A percentile compares a stretch with the other conserved stretches of the same genome.
Evolutionary conservation across 2,797 vertebrate genomes (phyloP).

Genomic region (Glyptemys insculpta): DNA sequence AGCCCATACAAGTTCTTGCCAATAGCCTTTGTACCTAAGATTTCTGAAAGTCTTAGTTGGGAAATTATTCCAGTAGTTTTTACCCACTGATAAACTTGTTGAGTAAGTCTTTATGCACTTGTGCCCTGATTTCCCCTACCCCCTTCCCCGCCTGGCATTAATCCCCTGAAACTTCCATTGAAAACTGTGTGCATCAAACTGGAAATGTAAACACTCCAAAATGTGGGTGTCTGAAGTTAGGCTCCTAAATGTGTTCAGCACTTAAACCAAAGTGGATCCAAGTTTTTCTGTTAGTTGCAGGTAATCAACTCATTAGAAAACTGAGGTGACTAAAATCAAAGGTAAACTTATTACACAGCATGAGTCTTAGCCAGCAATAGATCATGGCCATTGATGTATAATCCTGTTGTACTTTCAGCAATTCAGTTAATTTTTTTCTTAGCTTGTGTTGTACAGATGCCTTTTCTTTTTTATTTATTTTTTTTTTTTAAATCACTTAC

Average conservation of each 20-base stretch:
- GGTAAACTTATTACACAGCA: neutral
- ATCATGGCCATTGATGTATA: neutral
- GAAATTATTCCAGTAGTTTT: neutral
- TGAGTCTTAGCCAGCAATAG: neutral
- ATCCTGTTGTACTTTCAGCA: neutral
- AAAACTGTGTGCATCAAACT: neutral
- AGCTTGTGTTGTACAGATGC: neutral
- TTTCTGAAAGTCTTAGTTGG: neutral
- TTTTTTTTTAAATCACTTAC: too few relatives aligned
- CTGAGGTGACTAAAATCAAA: neutral
- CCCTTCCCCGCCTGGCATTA: neutral
- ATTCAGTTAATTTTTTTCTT: neutral
- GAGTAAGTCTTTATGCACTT: neutral
- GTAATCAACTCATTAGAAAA: neutral
- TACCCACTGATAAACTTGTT: neutral
- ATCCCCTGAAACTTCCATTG: neutral
- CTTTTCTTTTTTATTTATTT: too few relatives aligned
- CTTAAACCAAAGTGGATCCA: neutral
- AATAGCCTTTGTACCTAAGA: neutral
- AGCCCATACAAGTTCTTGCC: neutral
- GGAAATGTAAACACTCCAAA: neutral
- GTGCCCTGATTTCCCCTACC: neutral
- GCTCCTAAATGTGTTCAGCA: neutral
- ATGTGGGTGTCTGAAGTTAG: rapidly evolving
- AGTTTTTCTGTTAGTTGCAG: rapidly evolving